Evolutionary conservation across 1,140 invertebrate species (phyloP).

Genomic region (Apolygus lucorum): DNA sequence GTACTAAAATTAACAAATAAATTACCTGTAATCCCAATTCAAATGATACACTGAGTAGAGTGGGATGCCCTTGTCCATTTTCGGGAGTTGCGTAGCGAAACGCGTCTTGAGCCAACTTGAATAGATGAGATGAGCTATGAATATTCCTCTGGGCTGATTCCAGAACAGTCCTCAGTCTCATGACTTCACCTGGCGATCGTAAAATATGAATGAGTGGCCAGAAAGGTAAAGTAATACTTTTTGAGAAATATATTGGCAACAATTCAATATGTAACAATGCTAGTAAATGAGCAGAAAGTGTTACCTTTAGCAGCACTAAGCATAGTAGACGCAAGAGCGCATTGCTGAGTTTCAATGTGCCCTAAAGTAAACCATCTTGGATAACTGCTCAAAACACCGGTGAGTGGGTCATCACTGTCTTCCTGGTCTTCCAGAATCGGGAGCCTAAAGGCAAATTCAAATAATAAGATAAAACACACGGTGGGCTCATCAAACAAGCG

Average conservation of each 20-base stretch:
- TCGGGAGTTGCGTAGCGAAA: conserved; percentile 70
- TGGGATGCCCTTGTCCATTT: conserved; percentile 58
- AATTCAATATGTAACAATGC: not conserved
- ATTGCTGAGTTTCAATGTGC: conserved; percentile 73
- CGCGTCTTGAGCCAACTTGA: conserved; percentile 74
- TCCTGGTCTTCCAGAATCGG: conserved; percentile 71
- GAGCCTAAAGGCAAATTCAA: conserved; percentile 49
- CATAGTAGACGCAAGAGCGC: conserved; percentile 67
- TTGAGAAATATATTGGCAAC: not conserved
- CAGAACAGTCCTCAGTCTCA: conserved; percentile 58
- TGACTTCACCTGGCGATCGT: conserved; percentile 49
- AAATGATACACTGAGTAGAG: conserved; percentile 66
- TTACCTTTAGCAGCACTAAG: conserved; percentile 62
- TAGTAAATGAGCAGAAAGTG: conserved; percentile 26
- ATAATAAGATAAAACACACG: too few species aligned
- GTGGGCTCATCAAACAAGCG: too few species aligned
- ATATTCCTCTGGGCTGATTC: conserved; percentile 70
- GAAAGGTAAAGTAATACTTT: conserved; percentile 2
- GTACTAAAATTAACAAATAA: too few species aligned
- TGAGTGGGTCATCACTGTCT: conserved; percentile 46
- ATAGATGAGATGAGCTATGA: conserved; percentile 71
- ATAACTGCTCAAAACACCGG: conserved; percentile 47
- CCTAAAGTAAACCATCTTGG: conserved; percentile 63
- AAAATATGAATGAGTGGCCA: conserved; percentile 19
- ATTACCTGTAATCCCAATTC: conserved; percentile 67